Evolutionary conservation across 2,888 invertebrate species (phyloP), one percentile per base, ranked within the genome.

Genomic region (Pyrrhia umbra): DNA sequence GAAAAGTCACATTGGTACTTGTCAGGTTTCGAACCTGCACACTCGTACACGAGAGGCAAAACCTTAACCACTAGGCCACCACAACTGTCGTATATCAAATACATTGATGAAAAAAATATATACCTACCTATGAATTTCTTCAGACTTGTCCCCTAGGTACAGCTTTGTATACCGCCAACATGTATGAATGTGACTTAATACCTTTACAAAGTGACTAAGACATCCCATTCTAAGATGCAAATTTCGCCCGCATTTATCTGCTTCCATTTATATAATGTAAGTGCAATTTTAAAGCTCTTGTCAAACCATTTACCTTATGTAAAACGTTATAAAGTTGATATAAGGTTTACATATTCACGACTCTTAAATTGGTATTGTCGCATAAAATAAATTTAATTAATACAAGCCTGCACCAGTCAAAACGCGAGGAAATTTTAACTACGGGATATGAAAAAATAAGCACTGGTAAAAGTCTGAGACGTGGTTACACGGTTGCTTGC

Each of bases 321-420:
- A 15, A n/a, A 6, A 15, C 37, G 15, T 37, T 46, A 16, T 10
- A 3, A 30, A 45, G 10, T 62, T 23, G 10, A 63, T 5, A 34
- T 42, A 40, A 34, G n/a, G 10, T 37, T 6, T 15, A 37, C 15
- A 15, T 50, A 64, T 64, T 34, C 42, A 9, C 5, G 2, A 13
- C 8, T 9, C 2, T 27, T 13, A 27, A 6, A 1, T 15, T 2
- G 6, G 15, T 62, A 64, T 9, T 9, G 18, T 18, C 9, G 13
- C 23, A 18, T 10, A 27, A n/a, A n/a, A 27, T 8, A 37, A 42
- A 25, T 25, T 2, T 43, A 27, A 10, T 27, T n/a, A 61, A 16
- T n/a, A n/a, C 37, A 8, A 37, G 27, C 21, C 16, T n/a, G 27
- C 37, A 39, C 10, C 8, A 18, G 30, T 30, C n/a, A 2, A 9